Conservation (phyloP, 1,140 invertebrate species). For the Drosophila arizonae region DNA sequence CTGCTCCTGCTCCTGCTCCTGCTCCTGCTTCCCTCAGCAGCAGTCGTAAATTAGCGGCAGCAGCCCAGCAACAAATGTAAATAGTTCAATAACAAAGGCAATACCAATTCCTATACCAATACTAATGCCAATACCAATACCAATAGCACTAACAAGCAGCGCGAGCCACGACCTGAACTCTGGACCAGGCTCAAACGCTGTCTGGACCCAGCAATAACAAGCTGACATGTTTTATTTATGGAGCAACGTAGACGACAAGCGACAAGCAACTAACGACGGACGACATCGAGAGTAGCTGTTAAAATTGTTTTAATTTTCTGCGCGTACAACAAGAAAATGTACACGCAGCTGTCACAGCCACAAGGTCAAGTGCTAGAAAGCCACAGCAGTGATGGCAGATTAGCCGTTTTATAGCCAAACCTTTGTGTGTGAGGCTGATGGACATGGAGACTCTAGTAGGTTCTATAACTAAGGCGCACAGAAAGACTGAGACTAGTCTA, state of each 20-base stretch:
- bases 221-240: constrained; percentile 81
- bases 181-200: constrained; percentile 45
- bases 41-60: constrained; percentile 67
- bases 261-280: constrained; percentile 38
- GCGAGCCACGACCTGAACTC: background rate
- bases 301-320: constrained; percentile 80
- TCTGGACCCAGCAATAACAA: constrained; percentile 71
- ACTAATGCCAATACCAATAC: constrained; percentile 39
- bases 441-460: too few relatives aligned
- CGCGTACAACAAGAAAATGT: constrained; percentile 51
- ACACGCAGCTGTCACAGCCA: constrained; percentile 32
- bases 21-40: background rate
- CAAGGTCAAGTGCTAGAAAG: constrained; percentile 33
- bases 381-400: constrained; percentile 16
- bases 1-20: background rate
- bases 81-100: constrained; percentile 79
- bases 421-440: too few relatives aligned
- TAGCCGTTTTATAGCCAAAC: constrained; percentile 28
- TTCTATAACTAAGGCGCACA: too few relatives aligned
- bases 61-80: constrained; percentile 75
- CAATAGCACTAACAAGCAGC: constrained; percentile 37
- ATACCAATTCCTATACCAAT: constrained; percentile 37
- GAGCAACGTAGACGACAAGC: constrained; percentile 59
- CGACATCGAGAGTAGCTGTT: constrained; percentile 75
- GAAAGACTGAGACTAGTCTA: too few relatives aligned